Percentiles rank a stretch among this genome's conserved stretches.
Conservation (phyloP, 2,797 vertebrate genomes). For the Scomberomorus guttatus region DNA sequence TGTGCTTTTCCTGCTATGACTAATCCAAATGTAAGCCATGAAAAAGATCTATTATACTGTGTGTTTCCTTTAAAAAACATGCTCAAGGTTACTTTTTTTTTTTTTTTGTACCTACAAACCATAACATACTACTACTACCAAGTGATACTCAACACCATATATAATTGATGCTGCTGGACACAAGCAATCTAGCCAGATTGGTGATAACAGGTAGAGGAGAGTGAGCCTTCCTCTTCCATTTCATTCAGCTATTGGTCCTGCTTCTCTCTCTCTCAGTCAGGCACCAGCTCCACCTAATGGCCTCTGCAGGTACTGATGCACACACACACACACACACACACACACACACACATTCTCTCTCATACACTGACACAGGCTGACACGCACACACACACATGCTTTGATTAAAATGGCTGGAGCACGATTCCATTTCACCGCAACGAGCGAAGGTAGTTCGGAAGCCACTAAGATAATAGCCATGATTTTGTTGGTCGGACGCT, state of each 20-base stretch:
- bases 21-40: conserved; percentile 25
- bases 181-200: conserved; percentile 29
- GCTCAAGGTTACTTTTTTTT: conserved; percentile 7
- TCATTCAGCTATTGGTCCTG: conserved; percentile 52
- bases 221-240: conserved; percentile 44
- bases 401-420: conserved; percentile 74
- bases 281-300: conserved; percentile 85
- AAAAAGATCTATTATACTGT: neutral
- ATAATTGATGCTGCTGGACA: conserved; percentile 41
- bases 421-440: conserved; percentile 61
- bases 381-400: conserved; percentile 31
- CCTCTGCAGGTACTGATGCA: conserved; percentile 75
- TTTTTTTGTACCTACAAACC: conserved; percentile 1
- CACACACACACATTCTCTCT: neutral
- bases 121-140: conserved; percentile 15
- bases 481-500: conserved; percentile 12
- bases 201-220: conserved; percentile 48
- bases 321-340: conserved; percentile 30
- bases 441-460: conserved; percentile 61
- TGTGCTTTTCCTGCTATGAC: conserved; percentile 2
- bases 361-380: conserved; percentile 24
- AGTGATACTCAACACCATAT: conserved; percentile 22
- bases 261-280: conserved; percentile 67
- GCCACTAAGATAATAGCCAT: conserved; percentile 59
- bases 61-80: neutral